Percentiles rank a stretch among this genome's conserved stretches.
phyloP scores from a whole-genome alignment of 2,888 invertebrate species.

The Xestobium rufovillosum region DNA sequence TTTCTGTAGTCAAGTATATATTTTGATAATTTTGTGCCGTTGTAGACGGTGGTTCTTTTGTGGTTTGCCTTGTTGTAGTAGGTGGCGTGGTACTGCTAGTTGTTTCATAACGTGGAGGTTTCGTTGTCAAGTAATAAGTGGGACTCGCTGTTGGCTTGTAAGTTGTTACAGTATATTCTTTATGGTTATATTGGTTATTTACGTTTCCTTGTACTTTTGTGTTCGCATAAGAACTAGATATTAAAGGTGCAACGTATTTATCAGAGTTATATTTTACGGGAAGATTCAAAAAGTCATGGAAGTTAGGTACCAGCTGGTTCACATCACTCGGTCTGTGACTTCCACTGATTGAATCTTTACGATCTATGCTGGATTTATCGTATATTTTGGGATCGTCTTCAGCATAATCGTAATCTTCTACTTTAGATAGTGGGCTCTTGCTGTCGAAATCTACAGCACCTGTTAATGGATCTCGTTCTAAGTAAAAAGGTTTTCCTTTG shows the following conservation, averaged over 20 bases:
- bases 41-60: conserved; percentile 25
- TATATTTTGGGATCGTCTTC: conserved; percentile 35
- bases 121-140: conserved; percentile 34
- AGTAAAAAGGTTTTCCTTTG: conserved; percentile 61
- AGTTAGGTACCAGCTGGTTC: conserved; percentile 54
- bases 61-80: conserved; percentile 26
- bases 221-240: conserved; percentile 65
- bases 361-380: conserved; percentile 40
- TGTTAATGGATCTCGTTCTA: conserved; percentile 61
- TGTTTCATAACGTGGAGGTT: conserved; percentile 19
- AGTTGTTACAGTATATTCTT: conserved; percentile 36
- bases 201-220: conserved; percentile 62
- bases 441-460: conserved; percentile 57
- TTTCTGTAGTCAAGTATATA: conserved; percentile 30
- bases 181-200: conserved; percentile 48
- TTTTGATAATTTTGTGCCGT: conserved; percentile 37
- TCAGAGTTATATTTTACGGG: conserved; percentile 61
- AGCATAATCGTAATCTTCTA: conserved; percentile 34
- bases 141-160: conserved; percentile 38
- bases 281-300: conserved; percentile 60
- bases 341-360: conserved; percentile 40
- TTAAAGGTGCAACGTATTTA: conserved; percentile 61
- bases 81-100: conserved; percentile 30
- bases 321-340: conserved; percentile 53
- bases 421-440: conserved; percentile 42